A percentile compares a stretch with the other conserved stretches of the same genome.
Conservation (phyloP, 2,113 vertebrate species). For the Ceyx margarethae region DNA sequence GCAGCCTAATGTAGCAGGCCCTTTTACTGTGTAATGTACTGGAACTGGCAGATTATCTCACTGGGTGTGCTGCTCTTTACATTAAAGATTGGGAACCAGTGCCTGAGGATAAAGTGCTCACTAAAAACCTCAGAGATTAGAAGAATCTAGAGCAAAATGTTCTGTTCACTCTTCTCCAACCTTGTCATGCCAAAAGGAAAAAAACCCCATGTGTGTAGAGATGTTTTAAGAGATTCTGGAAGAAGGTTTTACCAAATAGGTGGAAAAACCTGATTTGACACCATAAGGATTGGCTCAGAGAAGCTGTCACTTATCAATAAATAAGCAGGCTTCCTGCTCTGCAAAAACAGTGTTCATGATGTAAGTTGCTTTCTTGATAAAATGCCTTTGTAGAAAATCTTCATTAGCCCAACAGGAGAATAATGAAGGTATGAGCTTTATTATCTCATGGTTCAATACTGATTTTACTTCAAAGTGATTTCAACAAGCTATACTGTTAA, state of each 20-base stretch:
- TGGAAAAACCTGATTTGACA: neutral
- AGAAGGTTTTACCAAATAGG: neutral
- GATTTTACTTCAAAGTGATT: neutral
- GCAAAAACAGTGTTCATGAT: neutral
- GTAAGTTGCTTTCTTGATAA: neutral
- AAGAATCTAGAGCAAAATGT: neutral
- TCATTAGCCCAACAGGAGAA: neutral
- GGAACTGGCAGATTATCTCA: neutral
- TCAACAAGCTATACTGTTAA: neutral
- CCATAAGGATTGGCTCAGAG: neutral
- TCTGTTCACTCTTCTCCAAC: neutral
- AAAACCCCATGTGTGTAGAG: neutral
- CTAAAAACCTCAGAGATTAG: neutral
- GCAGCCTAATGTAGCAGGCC: neutral
- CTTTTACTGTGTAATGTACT: neutral
- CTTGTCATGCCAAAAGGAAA: neutral
- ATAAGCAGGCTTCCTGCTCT: constrained; percentile 2
- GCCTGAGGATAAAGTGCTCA: neutral
- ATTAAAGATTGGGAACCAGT: neutral
- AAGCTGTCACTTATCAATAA: constrained; percentile 50
- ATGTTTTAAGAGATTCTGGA: neutral
- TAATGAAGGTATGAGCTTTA: neutral
- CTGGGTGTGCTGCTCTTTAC: neutral
- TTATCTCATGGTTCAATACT: neutral
- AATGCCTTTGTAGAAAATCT: neutral